Percentiles rank a stretch among this genome's conserved stretches.
These are phyloP conservation scores for Merluccius polli DNA, from an alignment of 2,797 vertebrate species.

Conservation along the genomic window DNA sequence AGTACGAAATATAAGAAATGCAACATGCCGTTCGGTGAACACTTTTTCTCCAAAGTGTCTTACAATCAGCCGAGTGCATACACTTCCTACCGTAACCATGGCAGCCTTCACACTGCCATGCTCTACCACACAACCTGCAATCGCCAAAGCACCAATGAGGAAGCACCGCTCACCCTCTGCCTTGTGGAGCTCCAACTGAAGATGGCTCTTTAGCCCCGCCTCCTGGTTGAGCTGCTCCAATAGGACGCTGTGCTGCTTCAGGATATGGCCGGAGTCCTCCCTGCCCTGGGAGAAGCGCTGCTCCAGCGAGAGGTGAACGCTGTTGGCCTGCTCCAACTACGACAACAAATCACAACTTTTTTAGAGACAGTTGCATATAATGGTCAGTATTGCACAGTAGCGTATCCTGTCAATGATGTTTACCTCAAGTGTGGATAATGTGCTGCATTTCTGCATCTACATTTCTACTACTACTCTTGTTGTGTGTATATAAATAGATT, in stretches of 20 bases:
- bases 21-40: not conserved
- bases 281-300: slow-evolving; percentile 77
- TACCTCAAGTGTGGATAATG: not conserved
- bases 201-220: slow-evolving; percentile 71
- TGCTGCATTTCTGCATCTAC: not conserved
- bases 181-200: slow-evolving; percentile 86
- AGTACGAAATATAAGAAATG: not conserved
- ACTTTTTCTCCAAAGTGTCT: not conserved
- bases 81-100: not conserved
- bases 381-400: not conserved
- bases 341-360: slow-evolving; percentile 9
- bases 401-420: not conserved
- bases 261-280: slow-evolving; percentile 73
- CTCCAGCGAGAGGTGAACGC: slow-evolving; percentile 75
- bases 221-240: slow-evolving; percentile 81
- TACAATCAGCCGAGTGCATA: not conserved
- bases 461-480: not conserved
- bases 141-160: not conserved
- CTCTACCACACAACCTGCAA: not conserved
- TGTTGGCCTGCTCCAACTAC: slow-evolving; percentile 83
- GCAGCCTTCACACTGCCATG: not conserved
- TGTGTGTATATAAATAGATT: not conserved
- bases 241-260: slow-evolving; percentile 80
- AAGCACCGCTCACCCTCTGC: slow-evolving; percentile 77
- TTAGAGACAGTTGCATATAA: not conserved